Evolutionary conservation across 2,888 invertebrate species (phyloP).

Genomic region (Harpalus rufipes): DNA sequence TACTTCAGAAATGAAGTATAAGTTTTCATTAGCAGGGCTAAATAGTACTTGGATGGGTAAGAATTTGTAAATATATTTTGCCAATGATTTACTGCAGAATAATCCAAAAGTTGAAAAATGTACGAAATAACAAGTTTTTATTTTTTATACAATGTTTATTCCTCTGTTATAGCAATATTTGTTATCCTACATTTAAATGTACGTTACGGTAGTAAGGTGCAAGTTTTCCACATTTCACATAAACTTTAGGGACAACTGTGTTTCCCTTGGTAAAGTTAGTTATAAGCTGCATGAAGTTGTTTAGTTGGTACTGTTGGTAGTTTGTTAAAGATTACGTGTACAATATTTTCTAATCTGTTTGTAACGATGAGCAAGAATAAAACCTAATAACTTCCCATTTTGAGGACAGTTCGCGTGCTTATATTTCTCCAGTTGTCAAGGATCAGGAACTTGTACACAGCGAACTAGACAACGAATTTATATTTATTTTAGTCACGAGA

Average conservation of each 20-base stretch:
- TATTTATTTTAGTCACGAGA: conserved; percentile 65
- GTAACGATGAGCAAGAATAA: conserved; percentile 39
- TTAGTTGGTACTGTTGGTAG: conserved; percentile 32
- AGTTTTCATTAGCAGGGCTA: not conserved
- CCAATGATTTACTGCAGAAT: not conserved
- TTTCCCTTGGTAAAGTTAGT: conserved; percentile 14
- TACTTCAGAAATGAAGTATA: no score
- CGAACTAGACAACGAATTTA: conserved; percentile 51
- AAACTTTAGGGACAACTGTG: conserved; percentile 14
- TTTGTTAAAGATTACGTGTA: conserved; percentile 25
- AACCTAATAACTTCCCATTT: conserved; percentile 42
- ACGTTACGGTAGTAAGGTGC: not conserved
- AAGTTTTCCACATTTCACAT: conserved; percentile 14
- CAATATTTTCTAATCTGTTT: conserved; percentile 40
- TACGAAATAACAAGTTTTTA: not conserved
- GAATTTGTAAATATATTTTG: not conserved
- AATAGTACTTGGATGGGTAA: not conserved
- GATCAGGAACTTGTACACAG: conserved; percentile 36
- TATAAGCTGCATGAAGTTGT: conserved; percentile 11
- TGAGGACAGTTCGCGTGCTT: conserved; percentile 46
- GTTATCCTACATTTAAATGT: not conserved
- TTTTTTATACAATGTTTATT: not conserved
- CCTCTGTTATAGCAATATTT: not conserved
- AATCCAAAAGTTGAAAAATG: no score
- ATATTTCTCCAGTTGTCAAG: conserved; percentile 53